Percentiles rank a stretch among this genome's conserved stretches.
phyloP scores from a whole-genome alignment of 2,797 vertebrate species.

The Onychomys leucogaster region DNA sequence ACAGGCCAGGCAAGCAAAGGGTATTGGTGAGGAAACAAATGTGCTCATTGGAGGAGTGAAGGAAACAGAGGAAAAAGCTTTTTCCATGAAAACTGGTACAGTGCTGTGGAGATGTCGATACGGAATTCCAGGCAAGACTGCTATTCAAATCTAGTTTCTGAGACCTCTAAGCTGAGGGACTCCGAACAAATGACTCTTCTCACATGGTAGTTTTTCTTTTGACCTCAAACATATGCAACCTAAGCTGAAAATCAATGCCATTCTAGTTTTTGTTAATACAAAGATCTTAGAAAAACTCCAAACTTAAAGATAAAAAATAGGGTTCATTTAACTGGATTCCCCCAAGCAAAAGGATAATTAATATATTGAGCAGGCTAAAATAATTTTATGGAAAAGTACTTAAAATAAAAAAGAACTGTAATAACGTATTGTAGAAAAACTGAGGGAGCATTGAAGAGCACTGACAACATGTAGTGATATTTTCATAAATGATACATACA shows the following conservation, averaged over 20 bases:
- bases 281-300: not conserved
- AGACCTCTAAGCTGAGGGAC: not conserved
- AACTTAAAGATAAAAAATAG: not conserved
- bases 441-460: not conserved
- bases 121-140: not conserved
- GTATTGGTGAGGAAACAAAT: not conserved
- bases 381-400: conserved; percentile 8
- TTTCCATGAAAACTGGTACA: not conserved
- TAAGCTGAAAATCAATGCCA: not conserved
- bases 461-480: not conserved
- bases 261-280: conserved; percentile 1
- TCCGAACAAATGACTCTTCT: not conserved
- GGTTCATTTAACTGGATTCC: conserved; percentile 28
- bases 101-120: not conserved
- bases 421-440: not conserved
- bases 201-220: not conserved
- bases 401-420: conserved; percentile 20
- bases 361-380: conserved; percentile 20
- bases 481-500: conserved; percentile 41
- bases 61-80: not conserved
- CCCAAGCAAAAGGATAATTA: not conserved
- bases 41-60: not conserved
- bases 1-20: not conserved
- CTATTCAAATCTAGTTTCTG: not conserved
- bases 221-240: not conserved